Conservation (phyloP, 64 coral and sea anemone genomes). For the Platygyra sinensis region DNA sequence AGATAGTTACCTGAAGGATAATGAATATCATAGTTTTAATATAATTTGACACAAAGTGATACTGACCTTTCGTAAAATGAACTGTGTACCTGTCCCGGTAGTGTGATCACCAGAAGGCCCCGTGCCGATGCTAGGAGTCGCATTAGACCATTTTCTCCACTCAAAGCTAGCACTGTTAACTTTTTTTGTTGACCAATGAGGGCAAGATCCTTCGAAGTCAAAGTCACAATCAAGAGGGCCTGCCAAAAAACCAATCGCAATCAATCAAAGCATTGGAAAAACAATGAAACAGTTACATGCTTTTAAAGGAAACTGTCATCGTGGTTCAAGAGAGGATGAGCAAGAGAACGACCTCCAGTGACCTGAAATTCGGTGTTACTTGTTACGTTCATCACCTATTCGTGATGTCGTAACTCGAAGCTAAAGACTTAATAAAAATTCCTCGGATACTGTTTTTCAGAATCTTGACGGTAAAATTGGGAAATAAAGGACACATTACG, state of each 20-base stretch:
- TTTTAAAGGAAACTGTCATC: too few species aligned
- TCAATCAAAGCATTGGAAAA: neutral
- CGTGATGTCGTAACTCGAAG: too few species aligned
- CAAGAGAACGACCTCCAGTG: too few species aligned
- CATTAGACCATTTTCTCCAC: conserved; percentile 39
- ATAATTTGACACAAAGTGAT: too few species aligned
- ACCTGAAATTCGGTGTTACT: too few species aligned
- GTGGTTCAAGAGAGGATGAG: too few species aligned
- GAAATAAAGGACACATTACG: neutral
- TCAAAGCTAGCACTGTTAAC: conserved; percentile 1
- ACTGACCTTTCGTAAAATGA: too few species aligned
- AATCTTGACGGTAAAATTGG: too few species aligned
- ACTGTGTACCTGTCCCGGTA: conserved; percentile 49
- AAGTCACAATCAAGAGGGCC: conserved; percentile 79
- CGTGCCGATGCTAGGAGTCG: conserved; percentile 55
- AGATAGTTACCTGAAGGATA: conserved; percentile 63
- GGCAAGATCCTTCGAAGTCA: conserved; percentile 63
- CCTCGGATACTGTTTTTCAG: too few species aligned
- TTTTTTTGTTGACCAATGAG: conserved; percentile 44
- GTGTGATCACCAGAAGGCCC: conserved; percentile 77
- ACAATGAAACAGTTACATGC: too few species aligned
- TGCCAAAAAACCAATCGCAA: neutral
- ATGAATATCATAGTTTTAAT: neutral
- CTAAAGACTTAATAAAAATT: too few species aligned
- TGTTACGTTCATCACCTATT: too few species aligned